Conservation (phyloP, 2,888 invertebrate genomes). For the Gisinianus flammeolus region DNA sequence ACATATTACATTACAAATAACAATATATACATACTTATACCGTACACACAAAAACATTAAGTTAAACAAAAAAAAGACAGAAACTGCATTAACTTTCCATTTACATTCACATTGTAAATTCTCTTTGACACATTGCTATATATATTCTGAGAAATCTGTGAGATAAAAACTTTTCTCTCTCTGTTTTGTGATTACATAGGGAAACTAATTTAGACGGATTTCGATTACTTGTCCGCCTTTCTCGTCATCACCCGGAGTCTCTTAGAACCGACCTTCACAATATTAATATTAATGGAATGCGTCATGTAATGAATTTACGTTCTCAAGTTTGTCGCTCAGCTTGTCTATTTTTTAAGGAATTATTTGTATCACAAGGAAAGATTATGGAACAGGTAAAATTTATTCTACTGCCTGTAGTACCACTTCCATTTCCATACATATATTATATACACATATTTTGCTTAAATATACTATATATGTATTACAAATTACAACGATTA, state of each 20-base stretch:
- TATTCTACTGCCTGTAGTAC: not conserved
- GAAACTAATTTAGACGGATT: conserved; percentile 78
- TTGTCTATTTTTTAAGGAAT: conserved; percentile 78
- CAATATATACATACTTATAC: not conserved
- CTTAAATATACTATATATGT: no score
- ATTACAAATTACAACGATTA: not conserved
- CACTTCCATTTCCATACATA: conserved; percentile 60
- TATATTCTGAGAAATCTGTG: not conserved
- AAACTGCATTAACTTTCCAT: no score
- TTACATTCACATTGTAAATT: not conserved
- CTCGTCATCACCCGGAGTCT: conserved; percentile 70
- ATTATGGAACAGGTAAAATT: conserved; percentile 67
- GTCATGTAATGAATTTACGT: conserved; percentile 84
- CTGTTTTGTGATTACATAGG: conserved; percentile 62
- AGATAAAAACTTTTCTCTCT: not conserved
- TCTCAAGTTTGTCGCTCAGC: conserved; percentile 92
- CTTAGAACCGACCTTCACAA: conserved; percentile 71
- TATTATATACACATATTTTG: no score
- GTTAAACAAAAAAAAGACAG: not conserved
- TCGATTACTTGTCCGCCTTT: conserved; percentile 72
- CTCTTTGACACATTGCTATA: not conserved
- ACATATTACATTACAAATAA: not conserved
- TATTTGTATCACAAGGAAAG: conserved; percentile 69
- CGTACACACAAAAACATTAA: not conserved
- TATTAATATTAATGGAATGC: conserved; percentile 72